Evolutionary conservation across 2,113 vertebrate genomes (phyloP).

Genomic region (Pteruthius melanotis): DNA sequence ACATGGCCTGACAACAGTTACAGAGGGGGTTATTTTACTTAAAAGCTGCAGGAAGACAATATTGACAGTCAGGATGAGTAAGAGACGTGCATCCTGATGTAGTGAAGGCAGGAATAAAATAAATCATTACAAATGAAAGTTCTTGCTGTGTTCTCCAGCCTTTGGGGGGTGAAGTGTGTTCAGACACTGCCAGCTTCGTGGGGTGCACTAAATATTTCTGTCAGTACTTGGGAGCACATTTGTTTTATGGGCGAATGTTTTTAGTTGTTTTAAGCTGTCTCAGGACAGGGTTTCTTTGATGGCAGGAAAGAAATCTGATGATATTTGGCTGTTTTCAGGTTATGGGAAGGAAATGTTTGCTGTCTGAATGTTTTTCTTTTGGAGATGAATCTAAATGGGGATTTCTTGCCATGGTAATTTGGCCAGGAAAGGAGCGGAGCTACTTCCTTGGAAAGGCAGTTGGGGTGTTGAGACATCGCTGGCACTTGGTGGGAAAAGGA

Average conservation of each 20-base stretch:
- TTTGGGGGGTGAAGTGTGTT: background rate
- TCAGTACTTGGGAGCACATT: background rate
- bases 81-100: background rate
- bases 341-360: background rate
- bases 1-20: background rate
- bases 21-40: background rate
- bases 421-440: background rate
- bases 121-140: background rate
- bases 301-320: background rate
- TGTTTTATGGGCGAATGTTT: background rate
- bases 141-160: background rate
- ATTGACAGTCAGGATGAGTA: background rate
- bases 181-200: background rate
- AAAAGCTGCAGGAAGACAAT: background rate
- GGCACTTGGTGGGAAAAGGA: background rate
- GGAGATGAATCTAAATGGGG: background rate
- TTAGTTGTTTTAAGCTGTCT: background rate
- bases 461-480: background rate
- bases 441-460: background rate
- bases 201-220: background rate
- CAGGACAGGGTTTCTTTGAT: background rate
- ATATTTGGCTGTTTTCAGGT: background rate
- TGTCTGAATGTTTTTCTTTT: background rate
- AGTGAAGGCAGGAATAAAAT: background rate
- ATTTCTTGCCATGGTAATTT: background rate